Evolutionary conservation across 2,888 invertebrate genomes (phyloP).

Genomic region (Lamellibrachia columna): DNA sequence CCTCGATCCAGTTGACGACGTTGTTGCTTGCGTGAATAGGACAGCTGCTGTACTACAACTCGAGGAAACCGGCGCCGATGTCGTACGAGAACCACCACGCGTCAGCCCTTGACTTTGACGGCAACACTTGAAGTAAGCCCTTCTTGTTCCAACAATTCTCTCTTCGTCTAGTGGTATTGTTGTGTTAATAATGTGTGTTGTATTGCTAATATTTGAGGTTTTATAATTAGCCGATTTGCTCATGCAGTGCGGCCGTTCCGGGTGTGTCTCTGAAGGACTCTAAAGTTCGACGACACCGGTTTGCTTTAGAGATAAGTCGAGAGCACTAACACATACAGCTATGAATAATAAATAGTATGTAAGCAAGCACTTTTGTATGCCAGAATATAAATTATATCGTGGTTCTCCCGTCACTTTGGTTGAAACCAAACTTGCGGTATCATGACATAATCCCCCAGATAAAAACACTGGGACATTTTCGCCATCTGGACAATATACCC

Average conservation of each 20-base stretch:
- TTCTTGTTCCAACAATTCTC: not conserved
- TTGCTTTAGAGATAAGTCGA: not conserved
- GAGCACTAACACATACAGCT: not conserved
- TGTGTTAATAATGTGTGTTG: not conserved
- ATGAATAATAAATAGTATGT: not conserved
- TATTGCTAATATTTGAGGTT: not conserved
- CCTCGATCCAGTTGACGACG: not conserved
- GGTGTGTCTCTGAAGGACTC: not conserved
- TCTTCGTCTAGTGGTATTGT: not conserved
- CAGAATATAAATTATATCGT: not conserved
- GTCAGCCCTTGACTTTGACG: not conserved
- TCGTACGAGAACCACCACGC: not conserved
- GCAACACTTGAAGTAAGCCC: constrained; percentile 4
- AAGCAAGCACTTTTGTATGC: not conserved
- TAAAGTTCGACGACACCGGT: not conserved
- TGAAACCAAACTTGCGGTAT: not conserved
- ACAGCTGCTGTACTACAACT: not conserved
- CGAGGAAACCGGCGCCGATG: not conserved
- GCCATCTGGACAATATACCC: too few relatives aligned
- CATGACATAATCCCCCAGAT: too few relatives aligned
- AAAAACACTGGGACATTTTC: not conserved
- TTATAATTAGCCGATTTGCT: not conserved
- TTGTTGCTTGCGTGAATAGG: not conserved
- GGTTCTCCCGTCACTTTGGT: not conserved
- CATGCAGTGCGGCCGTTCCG: not conserved